Base-by-base conservation (phyloP, 2,888 invertebrate species). In the Amphiduros pacificus region DNA sequence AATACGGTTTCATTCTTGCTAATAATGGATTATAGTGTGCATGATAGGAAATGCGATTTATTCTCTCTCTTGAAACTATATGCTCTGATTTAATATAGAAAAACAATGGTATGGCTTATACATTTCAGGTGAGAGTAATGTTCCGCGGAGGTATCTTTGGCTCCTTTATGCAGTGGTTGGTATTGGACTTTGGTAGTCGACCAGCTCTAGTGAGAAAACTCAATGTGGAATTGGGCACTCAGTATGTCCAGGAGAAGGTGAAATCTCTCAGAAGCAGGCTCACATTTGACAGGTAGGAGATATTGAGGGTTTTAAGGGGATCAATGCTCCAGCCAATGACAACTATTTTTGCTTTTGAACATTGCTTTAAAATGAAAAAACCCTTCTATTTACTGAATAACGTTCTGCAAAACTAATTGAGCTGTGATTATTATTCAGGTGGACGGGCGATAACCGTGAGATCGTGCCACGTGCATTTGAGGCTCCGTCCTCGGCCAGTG, bases 101-200 rank as follows among this genome's bases (percentile, higher is more conserved):
- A 9, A 24, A 22, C 17, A 9, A 6, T 48, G 44, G 68, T n/a
- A n/a, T n/a, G n/a, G n/a, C n/a, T n/a, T n/a, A n/a, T 64, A 2
- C 62, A 36, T 77, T 72, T 63, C 64, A 50, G 44, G 64, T 68
- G 3, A 50, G 53, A 17, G 69, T 77, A n/a, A 64, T 64, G 52
- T 77, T 77, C 60, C 66, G 61, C 5, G 73, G 73, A 5, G 73
- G 74, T 26, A 77, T 78, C 74, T 79, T 77, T 66, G 80, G 80
- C 1, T 78, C 78, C 17, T 80, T 79, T 67, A 74, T 64, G 40
- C 70, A 70, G 63, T 65, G 77, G 75, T 69, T 80, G 22, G 67
- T 75, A n/a, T 77, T 80, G 68, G 79, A 80, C 70, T 79, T 80
- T 64, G 77, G 77, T 27, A 44, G 40, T 1, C 65, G 70, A 9